These are phyloP conservation scores for Synaphobranchus kaupii DNA, from an alignment of 2,797 vertebrate genomes.

Conservation along the genomic window DNA sequence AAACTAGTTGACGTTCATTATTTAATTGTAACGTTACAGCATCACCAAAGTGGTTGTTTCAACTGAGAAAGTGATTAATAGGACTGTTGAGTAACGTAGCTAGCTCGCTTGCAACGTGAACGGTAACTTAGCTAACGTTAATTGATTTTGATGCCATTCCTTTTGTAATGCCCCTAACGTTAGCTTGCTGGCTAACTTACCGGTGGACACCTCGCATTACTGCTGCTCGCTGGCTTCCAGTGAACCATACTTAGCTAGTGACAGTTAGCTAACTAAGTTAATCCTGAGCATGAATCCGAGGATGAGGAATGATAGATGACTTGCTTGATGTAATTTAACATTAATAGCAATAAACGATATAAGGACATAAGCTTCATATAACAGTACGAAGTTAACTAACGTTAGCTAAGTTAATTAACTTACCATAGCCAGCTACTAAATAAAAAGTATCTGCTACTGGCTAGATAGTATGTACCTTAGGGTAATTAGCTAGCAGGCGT, in stretches of 20 bases:
- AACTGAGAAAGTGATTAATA: neutral
- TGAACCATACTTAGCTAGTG: neutral
- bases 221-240: neutral
- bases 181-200: neutral
- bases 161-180: neutral
- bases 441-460: neutral
- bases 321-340: neutral
- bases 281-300: neutral
- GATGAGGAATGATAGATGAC: neutral
- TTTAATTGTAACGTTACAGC: neutral
- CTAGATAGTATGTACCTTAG: neutral
- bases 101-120: neutral
- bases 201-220: neutral
- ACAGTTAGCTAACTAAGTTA: neutral
- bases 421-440: neutral
- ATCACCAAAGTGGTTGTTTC: neutral
- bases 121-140: neutral
- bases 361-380: neutral
- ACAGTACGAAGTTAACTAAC: neutral
- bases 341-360: neutral
- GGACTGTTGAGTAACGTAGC: neutral
- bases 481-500: neutral
- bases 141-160: constrained; percentile 7
- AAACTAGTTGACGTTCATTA: neutral
- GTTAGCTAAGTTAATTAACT: neutral